Evolutionary conservation across 2,113 vertebrate genomes (phyloP), one percentile per base, ranked within the genome.

Genomic region (Siniperca knerii): DNA sequence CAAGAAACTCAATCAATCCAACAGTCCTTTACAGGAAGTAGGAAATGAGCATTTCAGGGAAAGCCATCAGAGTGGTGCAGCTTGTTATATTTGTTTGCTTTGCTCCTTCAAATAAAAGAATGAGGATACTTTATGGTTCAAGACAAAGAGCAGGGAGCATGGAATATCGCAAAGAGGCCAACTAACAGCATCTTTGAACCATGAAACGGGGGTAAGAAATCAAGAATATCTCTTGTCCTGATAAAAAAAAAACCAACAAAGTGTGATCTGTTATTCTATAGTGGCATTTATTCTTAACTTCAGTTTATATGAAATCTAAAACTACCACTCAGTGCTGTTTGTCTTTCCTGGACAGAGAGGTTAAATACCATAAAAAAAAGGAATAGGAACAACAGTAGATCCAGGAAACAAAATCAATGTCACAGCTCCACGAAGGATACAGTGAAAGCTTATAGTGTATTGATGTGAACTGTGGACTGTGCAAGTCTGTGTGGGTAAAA

Each of bases 41-140:
- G 42, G 50, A 81, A 82, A 65, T 13, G 1, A 77, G 0, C 1
- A 7, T 79, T 90, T 90, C 61, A 75, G 35, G 62, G 64, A 90
- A 90, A 42, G 48, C 23, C 13, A 29, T 10, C 11, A 55, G 33
- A 77, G 68, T 21, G 21, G 89, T 35, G 55, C 29, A 81, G 10
- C 79, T 37, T 29, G 85, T 76, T 83, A 20, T 23, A 12, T 48
- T 25, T 35, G 65, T 67, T 66, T 46, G 8, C 40, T 25, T 37
- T 33, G 11, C 29, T 66, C 15, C 0, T 65, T 66, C 4, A 67
- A 58, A 58, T 42, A 44, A 58, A 79, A 65, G 44, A 82, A 90
- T 64, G 77, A 84, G 82, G 79, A 87, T 82, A 62, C 11, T 9
- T 4, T 23, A 7, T 5, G n/a, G n/a, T 20, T 3, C 6, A 35